Percentiles rank a stretch among this genome's conserved stretches.
These are phyloP conservation scores for Orthonyx spaldingii DNA, from an alignment of 2,113 vertebrate species.

Conservation along the genomic window DNA sequence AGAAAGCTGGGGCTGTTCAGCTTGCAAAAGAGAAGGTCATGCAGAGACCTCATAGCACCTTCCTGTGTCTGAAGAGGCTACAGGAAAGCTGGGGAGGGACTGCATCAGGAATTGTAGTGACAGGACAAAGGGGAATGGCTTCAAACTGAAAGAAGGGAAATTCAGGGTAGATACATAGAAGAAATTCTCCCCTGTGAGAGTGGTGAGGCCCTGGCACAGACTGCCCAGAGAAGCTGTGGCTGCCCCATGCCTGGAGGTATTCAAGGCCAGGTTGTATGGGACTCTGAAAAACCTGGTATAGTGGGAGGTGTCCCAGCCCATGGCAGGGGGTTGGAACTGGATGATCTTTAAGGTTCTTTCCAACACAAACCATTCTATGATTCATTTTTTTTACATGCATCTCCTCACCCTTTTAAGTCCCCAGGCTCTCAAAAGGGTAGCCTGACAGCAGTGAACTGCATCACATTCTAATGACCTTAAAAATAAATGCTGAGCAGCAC, in stretches of 20 bases:
- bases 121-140: background rate
- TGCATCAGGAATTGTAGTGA: background rate
- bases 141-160: background rate
- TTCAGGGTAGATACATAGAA: background rate
- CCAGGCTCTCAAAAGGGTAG: background rate
- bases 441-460: background rate
- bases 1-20: background rate
- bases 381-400: background rate
- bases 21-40: background rate
- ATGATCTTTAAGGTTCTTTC: background rate
- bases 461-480: background rate
- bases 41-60: background rate
- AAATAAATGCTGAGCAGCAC: background rate
- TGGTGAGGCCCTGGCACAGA: background rate
- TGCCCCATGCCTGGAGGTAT: background rate
- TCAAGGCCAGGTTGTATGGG: background rate
- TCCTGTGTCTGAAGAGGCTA: background rate
- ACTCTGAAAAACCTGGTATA: background rate
- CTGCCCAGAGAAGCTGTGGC: background rate
- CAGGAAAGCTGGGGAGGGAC: background rate
- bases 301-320: background rate
- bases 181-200: background rate
- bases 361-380: background rate
- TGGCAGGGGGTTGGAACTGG: background rate
- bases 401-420: background rate